Evolutionary conservation across 2,797 vertebrate species (phyloP), one percentile per base, ranked within the genome.

Genomic region (Myripristis jacobus): DNA sequence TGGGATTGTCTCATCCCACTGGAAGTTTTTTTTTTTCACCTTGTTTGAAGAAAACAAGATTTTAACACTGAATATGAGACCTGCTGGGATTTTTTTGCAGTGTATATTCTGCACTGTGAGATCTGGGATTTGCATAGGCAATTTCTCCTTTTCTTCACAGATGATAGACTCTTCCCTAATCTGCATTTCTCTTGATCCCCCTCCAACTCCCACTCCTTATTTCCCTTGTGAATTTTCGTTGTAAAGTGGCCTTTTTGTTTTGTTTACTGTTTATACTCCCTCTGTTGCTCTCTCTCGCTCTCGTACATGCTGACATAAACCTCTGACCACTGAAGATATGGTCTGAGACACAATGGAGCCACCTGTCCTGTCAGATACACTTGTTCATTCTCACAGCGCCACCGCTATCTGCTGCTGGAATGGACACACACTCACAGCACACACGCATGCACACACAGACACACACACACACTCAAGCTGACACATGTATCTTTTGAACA

Each of bases 281-380:
- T 55, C 15, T 51, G 48, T 47, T 66, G 68, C 54, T 61, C 47
- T 67, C 55, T 67, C 51, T 47, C 68, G 68, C 54, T 61, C 47
- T 67, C 55, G 66, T 62, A 19, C 43, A 62, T 19, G 8, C 8
- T 4, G 29, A 57, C 50, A 65, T 46, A 72, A 72, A 76, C 24
- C 58, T 22, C 52, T 82, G 76, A 73, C 66, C 56, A 77, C 46
- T 89, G 73, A 84, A 87, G 76, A 79, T 81, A 88, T 87, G 80
- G 56, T 69, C 56, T 56, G 51, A 87, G 88, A 92, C 87, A 91
- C 84, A 92, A 83, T 89, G 83, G 85, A 90, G 82, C 84, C 89
- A 90, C 87, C 88, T 91, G 87, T 84, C 82, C 78, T 83, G 85
- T 88, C 85, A 88, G 68, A 91, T 88, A 78, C 74, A 80, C 59